Base-by-base conservation (phyloP, 35 echinoderm and acorn worm species). In the Chiridota heheva region DNA sequence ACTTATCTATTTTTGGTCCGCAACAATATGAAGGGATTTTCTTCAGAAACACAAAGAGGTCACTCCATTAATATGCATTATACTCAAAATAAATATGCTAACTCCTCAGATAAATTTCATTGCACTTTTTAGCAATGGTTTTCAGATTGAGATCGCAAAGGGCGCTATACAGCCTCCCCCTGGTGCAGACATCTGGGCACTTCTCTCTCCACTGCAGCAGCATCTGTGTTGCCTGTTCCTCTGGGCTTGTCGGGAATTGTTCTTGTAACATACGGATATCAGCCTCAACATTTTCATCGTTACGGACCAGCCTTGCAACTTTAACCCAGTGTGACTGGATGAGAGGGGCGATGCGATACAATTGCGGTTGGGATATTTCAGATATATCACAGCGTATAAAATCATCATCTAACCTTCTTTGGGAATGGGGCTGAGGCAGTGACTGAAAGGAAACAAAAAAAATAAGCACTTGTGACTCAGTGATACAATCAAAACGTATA, bases 171-270 rank as follows among this genome's bases (percentile, higher is more conserved):
- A 98, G 62, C 33, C 58, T 85, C 43, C 95, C 95, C 25, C 66
- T 78, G 44, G 67, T 91, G 85, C 95, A 98, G 0, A 58, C 66
- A 48, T 98, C 95, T 17, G 95, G 89, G 47, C 86, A 91, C 71
- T 98, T 87, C 36, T 91, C 89, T 5, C 86, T 66, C 95, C 95
- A 98, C 51, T 91, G 90, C 5, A 91, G 76, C 13, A 98, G 85
- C 95, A 98, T 98, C 75, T 98, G 95, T 5, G 73, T 87, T 17
- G 95, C 89, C 32, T 89, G 95, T 62, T 98, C 95, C 47, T 96
- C 92, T 0, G 90, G 77, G n/a, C 84, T 84, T 1, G 42, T 27
- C 35, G 72, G 43, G 47, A 86, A 79, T 28, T 76, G 49, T 71
- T 90, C 82, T 61, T 62, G 81, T 53, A 96, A 74, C 25, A 71